Base-by-base conservation (phyloP, 2,113 vertebrate species). In the Leptobrachium ailaonicum region DNA sequence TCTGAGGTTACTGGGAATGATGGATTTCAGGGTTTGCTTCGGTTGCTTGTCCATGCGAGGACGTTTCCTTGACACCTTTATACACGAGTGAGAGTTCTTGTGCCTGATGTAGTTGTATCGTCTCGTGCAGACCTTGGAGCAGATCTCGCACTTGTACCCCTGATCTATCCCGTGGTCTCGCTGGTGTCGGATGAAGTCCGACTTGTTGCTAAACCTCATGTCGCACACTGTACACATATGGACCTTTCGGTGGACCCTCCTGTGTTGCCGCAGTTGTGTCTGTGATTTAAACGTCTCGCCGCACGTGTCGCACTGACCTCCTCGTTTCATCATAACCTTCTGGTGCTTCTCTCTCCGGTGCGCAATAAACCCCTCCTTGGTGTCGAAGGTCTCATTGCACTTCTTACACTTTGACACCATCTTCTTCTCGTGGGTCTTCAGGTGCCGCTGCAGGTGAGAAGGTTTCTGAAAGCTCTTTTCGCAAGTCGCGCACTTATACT, bases 401-500 rank as follows among this genome's bases (percentile, higher is more conserved):
- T 44, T 20, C 11, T 0, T 1, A n/a, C 66, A 70, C 4, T 2
- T 11, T 11, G 43, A 44, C 7, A 3, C 14, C 32, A 7, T 32
- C 14, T 1, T 6, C 32, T 77, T 50, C 3, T 12, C n/a, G 66
- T 81, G 79, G 41, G 72, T 81, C 2, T 9, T 81, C 71, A 44
- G 11, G 72, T 81, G 79, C n/a, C 10, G 68, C 41, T 13, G 32
- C 2, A 81, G 44, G 20, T 75, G 71, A 13, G 0, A 0, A 1
- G 32, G 20, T 45, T 81, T 81, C 4, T n/a, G 32, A 66, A 81
- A 81, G 53, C 72, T 69, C 43, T 81, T 81, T 41, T 60, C 41
- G 4, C 79, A 81, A 9, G 13, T 20, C 4, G 64, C 2, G 32
- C 79, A 81, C 42, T 75, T 53, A 40, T 62, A 47, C 6, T 42